These are phyloP conservation scores for Junco hyemalis DNA, from an alignment of 2,113 vertebrate species.

Conservation along the genomic window DNA sequence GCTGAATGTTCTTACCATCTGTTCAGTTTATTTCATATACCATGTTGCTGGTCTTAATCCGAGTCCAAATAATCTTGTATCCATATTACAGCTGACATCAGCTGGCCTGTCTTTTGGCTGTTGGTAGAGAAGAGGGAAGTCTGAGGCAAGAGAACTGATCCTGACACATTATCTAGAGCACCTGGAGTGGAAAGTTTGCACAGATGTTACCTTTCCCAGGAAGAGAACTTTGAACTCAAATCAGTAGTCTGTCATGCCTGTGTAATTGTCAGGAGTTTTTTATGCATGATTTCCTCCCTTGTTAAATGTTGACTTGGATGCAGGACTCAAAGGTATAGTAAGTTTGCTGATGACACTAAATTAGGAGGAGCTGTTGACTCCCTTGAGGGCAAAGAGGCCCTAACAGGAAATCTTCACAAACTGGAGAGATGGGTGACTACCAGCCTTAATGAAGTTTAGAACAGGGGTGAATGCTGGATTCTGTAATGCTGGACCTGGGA, in stretches of 20 bases:
- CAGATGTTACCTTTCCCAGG: neutral
- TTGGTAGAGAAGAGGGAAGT: neutral
- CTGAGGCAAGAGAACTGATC: neutral
- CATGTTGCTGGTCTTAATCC: neutral
- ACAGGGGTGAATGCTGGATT: neutral
- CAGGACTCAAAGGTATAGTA: neutral
- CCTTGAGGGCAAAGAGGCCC: neutral
- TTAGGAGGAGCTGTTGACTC: neutral
- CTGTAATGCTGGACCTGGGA: neutral
- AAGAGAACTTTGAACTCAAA: neutral
- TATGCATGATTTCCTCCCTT: neutral
- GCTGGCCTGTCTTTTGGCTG: neutral
- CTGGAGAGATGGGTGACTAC: neutral
- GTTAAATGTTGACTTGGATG: neutral
- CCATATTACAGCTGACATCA: neutral
- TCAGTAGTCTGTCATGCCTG: neutral
- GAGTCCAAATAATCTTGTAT: neutral
- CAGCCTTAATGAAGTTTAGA: too few species aligned
- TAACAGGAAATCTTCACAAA: neutral
- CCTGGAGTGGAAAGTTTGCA: neutral
- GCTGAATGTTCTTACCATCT: neutral
- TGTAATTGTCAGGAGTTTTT: neutral
- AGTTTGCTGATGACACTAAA: neutral
- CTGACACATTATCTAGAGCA: accelerated
- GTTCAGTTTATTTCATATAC: neutral